Evolutionary conservation across 2,797 vertebrate genomes (phyloP).

Genomic region (Mallotus villosus): DNA sequence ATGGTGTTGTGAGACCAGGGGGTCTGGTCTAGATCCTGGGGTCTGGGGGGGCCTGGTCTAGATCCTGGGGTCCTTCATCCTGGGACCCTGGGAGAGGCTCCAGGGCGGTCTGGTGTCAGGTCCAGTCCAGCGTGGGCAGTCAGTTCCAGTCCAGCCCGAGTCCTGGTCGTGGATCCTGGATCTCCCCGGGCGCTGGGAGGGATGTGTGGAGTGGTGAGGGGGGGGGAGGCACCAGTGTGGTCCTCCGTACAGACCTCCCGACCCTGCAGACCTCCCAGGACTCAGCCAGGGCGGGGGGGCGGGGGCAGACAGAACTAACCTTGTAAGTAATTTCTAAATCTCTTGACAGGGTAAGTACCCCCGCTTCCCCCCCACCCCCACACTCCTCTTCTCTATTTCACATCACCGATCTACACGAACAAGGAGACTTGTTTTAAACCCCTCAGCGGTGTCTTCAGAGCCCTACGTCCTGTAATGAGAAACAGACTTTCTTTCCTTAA

Average conservation of each 20-base stretch:
- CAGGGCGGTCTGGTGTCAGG: not conserved
- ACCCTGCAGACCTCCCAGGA: constrained; percentile 74
- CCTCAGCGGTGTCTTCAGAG: constrained; percentile 69
- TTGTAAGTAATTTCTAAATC: constrained; percentile 62
- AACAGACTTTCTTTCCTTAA: constrained; percentile 81
- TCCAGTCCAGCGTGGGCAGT: constrained; percentile 28
- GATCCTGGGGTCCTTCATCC: no score
- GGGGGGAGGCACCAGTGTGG: constrained; percentile 43
- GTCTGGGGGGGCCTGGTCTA: no score
- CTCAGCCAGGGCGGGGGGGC: constrained; percentile 55
- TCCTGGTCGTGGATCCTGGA: constrained; percentile 8
- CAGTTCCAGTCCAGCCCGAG: no score
- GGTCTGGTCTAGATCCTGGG: no score
- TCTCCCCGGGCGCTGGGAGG: constrained; percentile 55
- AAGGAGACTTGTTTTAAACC: constrained; percentile 43
- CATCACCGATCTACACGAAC: constrained; percentile 44
- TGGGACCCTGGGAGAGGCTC: no score
- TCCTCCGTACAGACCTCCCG: constrained; percentile 51
- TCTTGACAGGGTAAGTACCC: constrained; percentile 73
- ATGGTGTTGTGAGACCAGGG: not conserved
- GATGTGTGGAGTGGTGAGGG: constrained; percentile 50
- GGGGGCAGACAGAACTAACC: constrained; percentile 54
- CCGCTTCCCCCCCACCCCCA: constrained; percentile 27
- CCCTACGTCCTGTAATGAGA: constrained; percentile 87
- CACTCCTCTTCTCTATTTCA: constrained; percentile 22